Evolutionary conservation across 2,113 vertebrate genomes (phyloP).

Genomic region (Noctilio leporinus): DNA sequence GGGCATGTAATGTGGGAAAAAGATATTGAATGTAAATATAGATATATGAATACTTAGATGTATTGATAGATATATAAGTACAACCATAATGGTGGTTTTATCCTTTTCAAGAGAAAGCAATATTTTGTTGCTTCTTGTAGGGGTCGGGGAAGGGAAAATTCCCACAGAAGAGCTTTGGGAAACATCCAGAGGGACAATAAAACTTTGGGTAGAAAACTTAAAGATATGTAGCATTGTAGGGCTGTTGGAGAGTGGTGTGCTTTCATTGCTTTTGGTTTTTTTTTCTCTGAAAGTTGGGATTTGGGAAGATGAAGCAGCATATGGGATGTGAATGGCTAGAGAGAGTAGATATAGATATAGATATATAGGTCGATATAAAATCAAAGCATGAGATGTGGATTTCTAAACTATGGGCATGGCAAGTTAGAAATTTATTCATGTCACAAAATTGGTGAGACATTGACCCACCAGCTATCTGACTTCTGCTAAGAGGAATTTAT

Average conservation of each 20-base stretch:
- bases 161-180: not conserved
- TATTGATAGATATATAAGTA: not conserved
- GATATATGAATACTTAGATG: not conserved
- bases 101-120: not conserved
- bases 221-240: not conserved
- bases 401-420: not conserved
- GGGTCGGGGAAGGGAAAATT: not conserved
- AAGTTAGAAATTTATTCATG: not conserved
- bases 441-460: not conserved
- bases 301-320: not conserved
- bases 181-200: not conserved
- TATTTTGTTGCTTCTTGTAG: not conserved
- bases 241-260: not conserved
- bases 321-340: not conserved
- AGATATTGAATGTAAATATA: not conserved
- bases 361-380: not conserved
- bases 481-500: constrained; percentile 11
- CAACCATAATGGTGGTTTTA: not conserved
- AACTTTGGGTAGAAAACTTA: not conserved
- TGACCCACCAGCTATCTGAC: not conserved
- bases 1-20: not conserved
- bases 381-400: not conserved
- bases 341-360: not conserved
- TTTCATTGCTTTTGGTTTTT: not conserved
- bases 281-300: not conserved